A percentile compares a stretch with the other conserved stretches of the same genome.
Conservation (phyloP, 2,797 vertebrate species). For the Tadarida brasiliensis region DNA sequence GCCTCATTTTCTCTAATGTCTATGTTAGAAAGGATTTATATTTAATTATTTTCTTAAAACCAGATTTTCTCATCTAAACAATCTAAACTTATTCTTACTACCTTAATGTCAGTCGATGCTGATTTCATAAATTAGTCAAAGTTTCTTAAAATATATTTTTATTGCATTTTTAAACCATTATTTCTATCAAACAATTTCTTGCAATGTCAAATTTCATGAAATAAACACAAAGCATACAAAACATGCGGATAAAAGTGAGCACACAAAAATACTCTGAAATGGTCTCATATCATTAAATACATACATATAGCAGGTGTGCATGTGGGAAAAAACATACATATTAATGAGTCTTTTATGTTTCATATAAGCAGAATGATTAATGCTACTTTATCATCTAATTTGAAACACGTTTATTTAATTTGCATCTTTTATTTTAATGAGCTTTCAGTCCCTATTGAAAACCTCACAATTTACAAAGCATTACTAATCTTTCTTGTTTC, state of each 20-base stretch:
- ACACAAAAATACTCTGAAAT: neutral
- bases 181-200: neutral
- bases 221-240: conserved; percentile 4
- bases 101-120: conserved; percentile 66
- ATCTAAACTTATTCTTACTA: neutral
- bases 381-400: neutral
- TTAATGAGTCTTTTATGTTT: conserved; percentile 26
- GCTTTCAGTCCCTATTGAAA: conserved; percentile 9
- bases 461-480: conserved; percentile 26
- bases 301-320: neutral
- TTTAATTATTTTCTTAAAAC: conserved; percentile 80
- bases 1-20: conserved; percentile 75
- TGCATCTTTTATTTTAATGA: conserved; percentile 21
- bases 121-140: neutral
- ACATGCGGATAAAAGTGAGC: neutral
- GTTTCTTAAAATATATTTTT: neutral
- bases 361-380: conserved; percentile 59
- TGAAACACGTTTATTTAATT: conserved; percentile 57
- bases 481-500: conserved; percentile 15
- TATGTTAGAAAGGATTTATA: conserved; percentile 70
- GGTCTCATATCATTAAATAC: conserved; percentile 10
- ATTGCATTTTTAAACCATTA: neutral
- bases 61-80: neutral
- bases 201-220: conserved; percentile 1
- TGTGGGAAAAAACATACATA: neutral